These are phyloP conservation scores for Periparus ater DNA, from an alignment of 2,797 vertebrate genomes.

Conservation along the genomic window DNA sequence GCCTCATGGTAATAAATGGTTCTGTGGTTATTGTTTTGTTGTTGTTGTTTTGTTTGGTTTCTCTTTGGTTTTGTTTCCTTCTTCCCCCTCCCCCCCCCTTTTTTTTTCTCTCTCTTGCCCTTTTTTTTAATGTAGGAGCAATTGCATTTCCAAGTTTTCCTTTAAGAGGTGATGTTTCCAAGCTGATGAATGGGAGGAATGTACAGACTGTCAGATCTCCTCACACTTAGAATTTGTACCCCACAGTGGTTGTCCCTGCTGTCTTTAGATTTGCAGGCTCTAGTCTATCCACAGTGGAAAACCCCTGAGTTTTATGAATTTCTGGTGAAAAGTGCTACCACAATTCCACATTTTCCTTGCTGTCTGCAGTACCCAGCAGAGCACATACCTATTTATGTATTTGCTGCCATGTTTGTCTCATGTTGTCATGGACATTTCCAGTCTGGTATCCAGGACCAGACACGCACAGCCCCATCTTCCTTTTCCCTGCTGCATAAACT, in stretches of 20 bases:
- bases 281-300: neutral
- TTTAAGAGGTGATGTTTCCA: neutral
- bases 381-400: fast-evolving
- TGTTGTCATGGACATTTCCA: neutral
- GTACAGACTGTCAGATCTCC: neutral
- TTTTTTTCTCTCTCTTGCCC: no score
- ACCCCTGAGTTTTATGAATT: neutral
- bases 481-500: neutral
- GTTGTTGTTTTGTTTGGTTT: neutral
- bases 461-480: fast-evolving
- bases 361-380: neutral
- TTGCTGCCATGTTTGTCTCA: neutral
- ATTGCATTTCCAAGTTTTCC: neutral
- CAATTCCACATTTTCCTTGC: neutral
- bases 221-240: neutral
- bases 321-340: neutral
- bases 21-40: neutral
- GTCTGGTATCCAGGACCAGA: neutral
- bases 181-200: neutral
- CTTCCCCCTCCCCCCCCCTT: fast-evolving
- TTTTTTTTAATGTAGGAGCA: neutral
- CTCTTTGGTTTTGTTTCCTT: no score
- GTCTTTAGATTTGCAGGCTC: neutral
- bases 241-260: neutral
- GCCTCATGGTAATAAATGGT: neutral